Evolutionary conservation across 92 coral and sea anemone species (phyloP), one percentile per base, ranked within the genome.

Genomic region (Meandrina meandrites): DNA sequence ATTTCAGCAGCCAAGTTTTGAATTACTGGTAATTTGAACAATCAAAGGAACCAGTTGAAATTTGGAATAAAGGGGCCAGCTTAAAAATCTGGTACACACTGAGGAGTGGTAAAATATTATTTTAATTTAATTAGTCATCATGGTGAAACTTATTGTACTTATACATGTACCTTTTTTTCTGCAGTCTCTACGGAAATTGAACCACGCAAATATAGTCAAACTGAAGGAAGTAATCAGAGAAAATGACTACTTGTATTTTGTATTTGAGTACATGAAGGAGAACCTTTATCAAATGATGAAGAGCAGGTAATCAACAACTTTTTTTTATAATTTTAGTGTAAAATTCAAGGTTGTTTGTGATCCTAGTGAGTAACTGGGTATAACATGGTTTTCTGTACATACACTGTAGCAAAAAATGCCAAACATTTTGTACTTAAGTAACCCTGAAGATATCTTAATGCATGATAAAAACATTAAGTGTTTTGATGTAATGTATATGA

Each of bases 201-300:
- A 93, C 80, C 98, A 96, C 88, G 96, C 98, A 30, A 96, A 96
- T 79, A 95, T 96, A 73, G 98, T 96, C 40, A 96, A 96, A 91
- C 90, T 96, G 13, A 96, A 96, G 86, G 98, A 96, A 90, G 98
- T 96, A 8, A 96, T 96, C 82, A 84, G 98, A 51, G 98, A 96
- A 83, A 94, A 96, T 91, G 98, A 96, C 64, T 94, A 94, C 27
- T 89, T 96, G 2, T 96, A 91, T 84, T 96, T 96, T 87, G 98
- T 96, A 24, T 96, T 96, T 93, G 98, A 96, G 88, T 96, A 96
- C 92, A 94, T 96, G 95, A 94, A 95, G 56, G 98, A 96, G 79
- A 96, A 96, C 74, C 91, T 96, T 36, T 96, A 96, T 84, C 98
- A 96, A 79, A 93, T 96, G 95, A 96, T 96, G 93, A 96, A 96